These are phyloP conservation scores for Gnathonemus echidnorhynchus DNA, from an alignment of 2,113 vertebrate genomes.

Conservation along the genomic window DNA sequence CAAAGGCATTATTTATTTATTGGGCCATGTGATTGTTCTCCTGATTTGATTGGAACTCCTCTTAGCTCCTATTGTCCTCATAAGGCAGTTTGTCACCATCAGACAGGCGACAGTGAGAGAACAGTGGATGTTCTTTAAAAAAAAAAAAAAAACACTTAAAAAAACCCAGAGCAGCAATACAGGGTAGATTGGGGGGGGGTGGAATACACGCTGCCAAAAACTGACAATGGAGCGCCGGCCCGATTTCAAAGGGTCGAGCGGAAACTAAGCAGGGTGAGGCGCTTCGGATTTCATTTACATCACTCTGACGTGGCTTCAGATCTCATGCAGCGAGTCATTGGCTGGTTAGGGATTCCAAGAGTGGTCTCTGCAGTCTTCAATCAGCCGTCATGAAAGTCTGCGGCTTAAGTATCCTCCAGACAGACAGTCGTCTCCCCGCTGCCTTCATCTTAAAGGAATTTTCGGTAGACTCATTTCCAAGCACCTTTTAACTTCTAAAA, in stretches of 20 bases:
- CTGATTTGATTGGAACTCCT: slow-evolving; percentile 36
- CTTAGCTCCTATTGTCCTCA: slow-evolving; percentile 33
- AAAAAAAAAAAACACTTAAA: slow-evolving; percentile 16
- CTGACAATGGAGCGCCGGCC: slow-evolving; percentile 54
- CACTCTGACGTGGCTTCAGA: slow-evolving; percentile 68
- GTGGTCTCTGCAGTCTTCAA: slow-evolving; percentile 60
- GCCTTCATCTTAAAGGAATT: slow-evolving; percentile 65
- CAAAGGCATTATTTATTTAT: slow-evolving; percentile 1
- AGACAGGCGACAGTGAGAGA: slow-evolving; percentile 17
- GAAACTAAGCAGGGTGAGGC: slow-evolving; percentile 62
- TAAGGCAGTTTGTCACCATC: slow-evolving; percentile 33
- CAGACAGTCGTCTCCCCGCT: slow-evolving; percentile 61
- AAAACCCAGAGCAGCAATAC: background rate
- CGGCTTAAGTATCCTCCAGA: slow-evolving; percentile 66
- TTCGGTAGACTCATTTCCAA: slow-evolving; percentile 62
- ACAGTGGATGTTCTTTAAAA: slow-evolving; percentile 9
- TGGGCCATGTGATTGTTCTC: background rate
- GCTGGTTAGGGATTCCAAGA: slow-evolving; percentile 57
- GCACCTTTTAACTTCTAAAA: slow-evolving; percentile 63
- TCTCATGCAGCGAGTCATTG: slow-evolving; percentile 50
- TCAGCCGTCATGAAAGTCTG: slow-evolving; percentile 67
- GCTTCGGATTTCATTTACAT: slow-evolving; percentile 74
- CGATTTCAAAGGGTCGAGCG: slow-evolving; percentile 56
- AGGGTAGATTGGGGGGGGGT: background rate
- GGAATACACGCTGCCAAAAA: slow-evolving; percentile 41